phyloP scores from a whole-genome alignment of 2,888 invertebrate species.

The Ormyrus nitidulus region DNA sequence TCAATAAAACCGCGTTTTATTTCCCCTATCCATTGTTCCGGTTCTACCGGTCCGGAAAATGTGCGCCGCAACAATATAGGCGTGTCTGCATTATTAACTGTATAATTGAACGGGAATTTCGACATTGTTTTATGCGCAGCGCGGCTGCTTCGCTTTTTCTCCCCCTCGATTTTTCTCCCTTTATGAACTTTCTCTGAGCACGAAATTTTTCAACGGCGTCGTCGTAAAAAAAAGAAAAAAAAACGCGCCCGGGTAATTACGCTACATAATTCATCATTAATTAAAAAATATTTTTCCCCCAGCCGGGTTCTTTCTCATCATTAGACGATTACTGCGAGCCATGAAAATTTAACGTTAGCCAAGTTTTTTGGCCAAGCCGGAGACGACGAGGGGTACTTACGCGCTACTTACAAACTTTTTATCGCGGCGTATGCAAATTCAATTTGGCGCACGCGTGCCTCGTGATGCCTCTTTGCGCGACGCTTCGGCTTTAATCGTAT shows the following conservation, averaged over 20 bases:
- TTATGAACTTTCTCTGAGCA: slow-evolving; percentile 35
- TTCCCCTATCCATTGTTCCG: background rate
- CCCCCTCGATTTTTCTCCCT: slow-evolving; percentile 35
- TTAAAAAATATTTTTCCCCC: slow-evolving; percentile 38
- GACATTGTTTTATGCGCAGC: slow-evolving; percentile 42
- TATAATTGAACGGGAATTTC: slow-evolving; percentile 40
- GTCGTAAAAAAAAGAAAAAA: slow-evolving; percentile 9
- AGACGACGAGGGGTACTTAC: background rate
- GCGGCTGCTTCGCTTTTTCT: background rate
- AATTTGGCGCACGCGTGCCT: background rate
- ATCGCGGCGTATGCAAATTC: background rate
- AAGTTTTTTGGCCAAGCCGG: background rate
- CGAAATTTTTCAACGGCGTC: slow-evolving; percentile 5
- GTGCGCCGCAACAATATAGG: background rate
- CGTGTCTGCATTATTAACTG: slow-evolving; percentile 30
- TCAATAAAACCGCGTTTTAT: slow-evolving; percentile 18
- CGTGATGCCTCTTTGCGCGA: slow-evolving; percentile 1
- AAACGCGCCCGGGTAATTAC: slow-evolving; percentile 29
- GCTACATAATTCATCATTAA: slow-evolving; percentile 49
- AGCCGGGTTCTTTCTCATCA: slow-evolving; percentile 27
- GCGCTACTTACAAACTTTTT: background rate
- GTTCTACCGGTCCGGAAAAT: background rate
- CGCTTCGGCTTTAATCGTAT: slow-evolving; percentile 22
- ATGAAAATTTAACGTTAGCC: slow-evolving; percentile 6
- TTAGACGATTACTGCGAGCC: slow-evolving; percentile 14